Evolutionary conservation across 2,888 invertebrate species (phyloP).

Genomic region (Timema podura): DNA sequence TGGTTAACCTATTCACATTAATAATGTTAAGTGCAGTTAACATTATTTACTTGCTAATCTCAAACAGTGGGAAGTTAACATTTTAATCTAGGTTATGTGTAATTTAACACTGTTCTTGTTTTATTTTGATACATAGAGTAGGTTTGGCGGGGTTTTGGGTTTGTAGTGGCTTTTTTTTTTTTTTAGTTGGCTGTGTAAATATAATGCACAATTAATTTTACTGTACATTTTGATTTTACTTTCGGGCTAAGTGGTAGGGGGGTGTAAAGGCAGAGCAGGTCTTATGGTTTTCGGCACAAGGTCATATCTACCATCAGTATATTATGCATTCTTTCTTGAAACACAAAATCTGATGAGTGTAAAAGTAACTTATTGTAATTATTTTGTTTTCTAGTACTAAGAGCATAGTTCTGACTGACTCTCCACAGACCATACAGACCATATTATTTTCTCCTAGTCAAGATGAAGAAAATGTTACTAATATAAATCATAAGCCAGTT

Average conservation of each 20-base stretch:
- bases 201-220: no score
- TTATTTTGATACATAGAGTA: neutral
- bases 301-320: no score
- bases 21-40: constrained; percentile 4
- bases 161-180: no score
- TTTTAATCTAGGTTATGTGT: no score
- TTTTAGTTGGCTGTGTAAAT: no score
- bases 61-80: neutral
- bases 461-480: neutral
- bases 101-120: no score
- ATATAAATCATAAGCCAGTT: neutral
- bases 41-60: neutral
- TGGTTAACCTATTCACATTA: neutral
- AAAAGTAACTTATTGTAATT: neutral
- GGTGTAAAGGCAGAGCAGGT: no score
- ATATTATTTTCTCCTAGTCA: neutral
- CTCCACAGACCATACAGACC: neutral
- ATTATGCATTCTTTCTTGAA: no score
- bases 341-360: no score
- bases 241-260: no score
- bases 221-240: no score
- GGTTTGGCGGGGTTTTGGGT: neutral
- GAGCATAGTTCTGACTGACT: neutral
- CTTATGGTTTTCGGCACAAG: no score
- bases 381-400: neutral